Evolutionary conservation across 1,140 invertebrate genomes (phyloP).

Genomic region (Aleiodes sp.): DNA sequence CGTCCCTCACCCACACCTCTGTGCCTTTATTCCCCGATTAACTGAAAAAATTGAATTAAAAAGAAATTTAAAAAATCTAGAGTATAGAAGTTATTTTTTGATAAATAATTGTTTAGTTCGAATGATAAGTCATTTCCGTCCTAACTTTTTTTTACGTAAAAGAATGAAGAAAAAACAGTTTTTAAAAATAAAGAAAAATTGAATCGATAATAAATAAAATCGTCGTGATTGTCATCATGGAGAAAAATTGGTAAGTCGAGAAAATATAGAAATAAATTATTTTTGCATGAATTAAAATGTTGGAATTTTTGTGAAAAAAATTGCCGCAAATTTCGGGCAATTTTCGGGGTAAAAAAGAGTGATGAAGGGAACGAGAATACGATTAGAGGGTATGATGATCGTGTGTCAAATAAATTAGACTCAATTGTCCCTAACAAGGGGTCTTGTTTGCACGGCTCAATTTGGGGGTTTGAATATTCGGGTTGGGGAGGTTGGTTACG

Average conservation of each 20-base stretch:
- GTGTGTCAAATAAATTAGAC: slow-evolving; percentile 14
- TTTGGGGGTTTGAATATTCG: slow-evolving; percentile 8
- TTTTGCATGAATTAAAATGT: not conserved
- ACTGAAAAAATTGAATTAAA: too few relatives aligned
- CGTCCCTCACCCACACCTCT: not conserved
- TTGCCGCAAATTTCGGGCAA: not conserved
- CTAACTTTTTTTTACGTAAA: not conserved
- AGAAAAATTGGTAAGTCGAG: slow-evolving; percentile 28
- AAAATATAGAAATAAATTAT: not conserved
- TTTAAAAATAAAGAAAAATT: not conserved
- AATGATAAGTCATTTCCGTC: too few relatives aligned
- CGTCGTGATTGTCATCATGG: slow-evolving; percentile 23
- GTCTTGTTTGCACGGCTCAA: slow-evolving; percentile 21
- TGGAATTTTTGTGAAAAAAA: not conserved
- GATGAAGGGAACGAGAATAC: not conserved
- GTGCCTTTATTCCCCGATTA: slow-evolving; percentile 13
- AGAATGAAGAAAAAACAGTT: not conserved
- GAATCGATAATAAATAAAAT: not conserved
- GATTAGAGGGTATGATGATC: slow-evolving; percentile 18
- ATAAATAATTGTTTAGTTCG: not conserved
- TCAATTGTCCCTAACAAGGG: slow-evolving; percentile 20
- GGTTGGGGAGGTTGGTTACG: too few relatives aligned
- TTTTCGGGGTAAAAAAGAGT: not conserved
- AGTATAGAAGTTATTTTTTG: not conserved
- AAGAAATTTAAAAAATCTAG: not conserved